Evolutionary conservation across 2,113 vertebrate species (phyloP), one percentile per base, ranked within the genome.

Genomic region (Collichthys lucidus): DNA sequence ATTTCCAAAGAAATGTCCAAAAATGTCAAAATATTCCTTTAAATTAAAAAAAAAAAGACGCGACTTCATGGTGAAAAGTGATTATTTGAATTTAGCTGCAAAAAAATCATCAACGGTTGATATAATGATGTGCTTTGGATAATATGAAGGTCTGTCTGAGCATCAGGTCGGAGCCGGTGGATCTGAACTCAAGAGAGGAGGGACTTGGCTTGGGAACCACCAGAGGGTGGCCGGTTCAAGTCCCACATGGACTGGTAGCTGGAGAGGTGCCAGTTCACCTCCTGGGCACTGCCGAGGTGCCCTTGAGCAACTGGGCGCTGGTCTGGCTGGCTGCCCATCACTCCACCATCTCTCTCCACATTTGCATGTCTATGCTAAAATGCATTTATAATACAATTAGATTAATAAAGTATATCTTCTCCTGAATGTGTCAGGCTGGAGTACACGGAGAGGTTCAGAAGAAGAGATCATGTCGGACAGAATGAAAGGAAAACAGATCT

Each of bases 401-500:
- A n/a, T n/a, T n/a, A n/a, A n/a, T n/a, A n/a, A n/a, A n/a, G n/a
- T n/a, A n/a, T n/a, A n/a, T n/a, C n/a, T n/a, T n/a, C n/a, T n/a
- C n/a, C n/a, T n/a, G 11, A 50, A 73, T 14, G 2, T 4, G 74
- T 46, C 15, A 61, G 56, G 29, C 26, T 56, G 29, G 40, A 56
- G 66, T 35, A 50, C 40, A 46, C 6, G 19, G 59, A 53, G 52
- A 79, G 44, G 74, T 6, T 70, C 19, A 46, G 19, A 63, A 62
- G 11, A 67, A 26, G 35, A 65, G 3, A 60, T 71, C n/a, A 40
- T 16, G 12, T 73, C 70, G 9, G 67, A 74, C 31, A 46, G 26
- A 47, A 7, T 46, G 16, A 29, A 79, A 62, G 63, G 6, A 77
- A 79, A 77, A 76, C 61, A 79, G n/a, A 50, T 57, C 50, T 57